Base-by-base conservation (phyloP, 2,113 vertebrate species). In the Scomber japonicus region DNA sequence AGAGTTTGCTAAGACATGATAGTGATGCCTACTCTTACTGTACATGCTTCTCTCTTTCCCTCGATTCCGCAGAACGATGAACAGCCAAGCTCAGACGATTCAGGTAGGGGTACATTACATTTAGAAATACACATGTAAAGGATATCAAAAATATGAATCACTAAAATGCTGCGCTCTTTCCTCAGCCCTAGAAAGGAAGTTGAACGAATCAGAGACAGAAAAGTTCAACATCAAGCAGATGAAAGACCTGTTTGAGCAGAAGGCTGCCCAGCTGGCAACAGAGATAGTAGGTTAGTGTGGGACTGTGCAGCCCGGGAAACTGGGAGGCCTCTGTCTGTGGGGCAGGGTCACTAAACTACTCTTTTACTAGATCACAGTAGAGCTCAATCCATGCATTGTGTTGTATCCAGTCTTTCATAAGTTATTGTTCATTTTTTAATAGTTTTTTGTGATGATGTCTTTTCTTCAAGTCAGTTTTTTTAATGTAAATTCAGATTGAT, bases 241-340 rank as follows among this genome's bases (percentile, higher is more conserved):
- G 98, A 99, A 99, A 96, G 98, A 99, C 86, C 91, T 99, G 88
- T 98, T 97, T 96, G 98, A 99, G 89, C 98, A 99, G 93, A 99
- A 99, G 93, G 98, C 98, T 5, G 97, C 97, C 50, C 97, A 98
- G 84, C 95, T 99, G 92, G 96, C 98, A 57, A 99, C 97, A 67
- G 98, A 99, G 94, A 96, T 99, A 91, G 98, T 97, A 88, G 98
- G 98, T 97, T 88, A 96, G 96, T 96, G 86, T 80, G 70, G 51
- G 9, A 14, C 24, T 71, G 10, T 53, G 40, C 35, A 40, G 35
- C 35, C 35, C 16, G 17, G 40, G 21, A 66, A 70, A 81, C 71
- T 54, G 48, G 17, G 57, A 66, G 35, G 54, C 19, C 31, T 60
- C 54, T 40, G 49, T 78, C 45, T 79, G 30, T 54, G 54, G 17